These are phyloP conservation scores for Lypha dubia DNA, from an alignment of 2,888 invertebrate genomes.

Conservation along the genomic window DNA sequence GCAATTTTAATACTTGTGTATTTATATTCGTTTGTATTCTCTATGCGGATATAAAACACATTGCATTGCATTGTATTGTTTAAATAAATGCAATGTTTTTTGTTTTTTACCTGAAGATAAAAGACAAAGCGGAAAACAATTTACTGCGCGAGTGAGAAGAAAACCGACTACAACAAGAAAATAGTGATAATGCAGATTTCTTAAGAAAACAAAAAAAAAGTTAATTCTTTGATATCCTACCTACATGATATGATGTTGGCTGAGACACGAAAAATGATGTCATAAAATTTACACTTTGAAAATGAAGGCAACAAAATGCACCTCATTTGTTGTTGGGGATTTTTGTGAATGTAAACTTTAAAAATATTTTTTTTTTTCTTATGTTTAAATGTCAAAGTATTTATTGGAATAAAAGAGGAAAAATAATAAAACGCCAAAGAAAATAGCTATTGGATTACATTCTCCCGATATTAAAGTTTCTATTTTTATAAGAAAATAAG, in stretches of 20 bases:
- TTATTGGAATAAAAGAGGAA: constrained; percentile 1
- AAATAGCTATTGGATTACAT: constrained; percentile 24
- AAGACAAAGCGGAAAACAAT: constrained; percentile 51
- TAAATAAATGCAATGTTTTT: constrained; percentile 56
- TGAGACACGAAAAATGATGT: constrained; percentile 31
- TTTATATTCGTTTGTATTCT: neutral
- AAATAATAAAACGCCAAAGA: neutral
- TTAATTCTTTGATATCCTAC: neutral
- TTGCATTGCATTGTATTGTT: constrained; percentile 32
- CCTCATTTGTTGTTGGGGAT: constrained; percentile 9
- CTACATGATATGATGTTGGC: neutral
- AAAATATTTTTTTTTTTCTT: neutral
- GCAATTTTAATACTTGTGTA: neutral
- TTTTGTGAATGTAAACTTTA: neutral
- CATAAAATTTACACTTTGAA: constrained; percentile 31
- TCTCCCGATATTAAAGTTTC: constrained; percentile 35
- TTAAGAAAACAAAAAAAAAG: constrained; percentile 6
- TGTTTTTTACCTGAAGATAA: constrained; percentile 11
- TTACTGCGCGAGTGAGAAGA: constrained; percentile 28
- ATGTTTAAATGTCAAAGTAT: constrained; percentile 14
- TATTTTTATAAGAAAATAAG: constrained; percentile 17
- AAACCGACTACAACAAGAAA: constrained; percentile 17
- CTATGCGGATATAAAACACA: constrained; percentile 11
- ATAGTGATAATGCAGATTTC: constrained; percentile 31
- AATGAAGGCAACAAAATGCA: constrained; percentile 17